phyloP scores from a whole-genome alignment of 1,140 invertebrate genomes.

The Gryllus bimaculatus region DNA sequence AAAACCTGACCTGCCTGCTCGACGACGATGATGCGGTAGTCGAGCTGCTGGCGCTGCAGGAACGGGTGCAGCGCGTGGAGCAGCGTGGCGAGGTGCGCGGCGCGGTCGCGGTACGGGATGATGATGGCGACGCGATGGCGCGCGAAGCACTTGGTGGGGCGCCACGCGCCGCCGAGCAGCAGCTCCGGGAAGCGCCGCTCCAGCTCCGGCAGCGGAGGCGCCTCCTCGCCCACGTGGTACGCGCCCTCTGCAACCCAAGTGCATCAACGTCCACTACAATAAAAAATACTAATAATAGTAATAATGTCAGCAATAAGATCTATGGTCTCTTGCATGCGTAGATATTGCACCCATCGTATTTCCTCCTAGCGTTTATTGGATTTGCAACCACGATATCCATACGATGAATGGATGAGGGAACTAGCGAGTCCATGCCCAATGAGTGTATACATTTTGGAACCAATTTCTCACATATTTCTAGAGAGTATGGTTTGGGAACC shows the following conservation, averaged over 20 bases:
- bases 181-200: conserved; percentile 40
- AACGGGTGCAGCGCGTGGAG: conserved; percentile 86
- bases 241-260: conserved; percentile 33
- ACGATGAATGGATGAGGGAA: too few species aligned
- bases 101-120: conserved; percentile 78
- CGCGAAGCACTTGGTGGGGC: conserved; percentile 63
- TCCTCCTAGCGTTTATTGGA: too few species aligned
- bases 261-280: too few species aligned
- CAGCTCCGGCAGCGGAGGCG: conserved; percentile 34
- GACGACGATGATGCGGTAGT: conserved; percentile 92
- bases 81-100: conserved; percentile 71
- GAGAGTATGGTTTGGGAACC: too few species aligned
- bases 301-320: too few species aligned
- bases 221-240: conserved; percentile 32
- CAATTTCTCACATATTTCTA: too few species aligned
- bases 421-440: too few species aligned
- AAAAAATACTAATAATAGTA: too few species aligned
- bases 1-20: conserved; percentile 66
- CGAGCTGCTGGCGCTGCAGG: conserved; percentile 78
- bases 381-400: too few species aligned
- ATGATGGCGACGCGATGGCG: conserved; percentile 77
- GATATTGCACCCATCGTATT: too few species aligned
- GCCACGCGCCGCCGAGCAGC: conserved; percentile 61
- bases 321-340: too few species aligned
- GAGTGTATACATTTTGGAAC: too few species aligned